Conservation (phyloP, 2,113 vertebrate genomes). For the Tragelaphus buxtoni region DNA sequence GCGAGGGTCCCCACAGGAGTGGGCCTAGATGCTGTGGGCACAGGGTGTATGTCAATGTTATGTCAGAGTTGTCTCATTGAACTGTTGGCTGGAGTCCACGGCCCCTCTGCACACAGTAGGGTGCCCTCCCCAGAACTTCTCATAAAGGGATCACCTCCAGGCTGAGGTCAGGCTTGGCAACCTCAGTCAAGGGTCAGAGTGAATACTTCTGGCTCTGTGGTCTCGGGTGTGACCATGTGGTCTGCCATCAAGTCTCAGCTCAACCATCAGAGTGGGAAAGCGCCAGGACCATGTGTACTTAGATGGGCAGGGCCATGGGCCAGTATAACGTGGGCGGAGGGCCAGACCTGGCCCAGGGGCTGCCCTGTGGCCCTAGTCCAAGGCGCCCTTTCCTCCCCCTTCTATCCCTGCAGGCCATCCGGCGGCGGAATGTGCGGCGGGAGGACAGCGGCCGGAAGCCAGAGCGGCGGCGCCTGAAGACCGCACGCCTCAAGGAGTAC, state of each 20-base stretch:
- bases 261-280: not conserved
- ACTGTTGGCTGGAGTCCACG: rapidly evolving
- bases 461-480: conserved; percentile 93
- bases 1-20: not conserved
- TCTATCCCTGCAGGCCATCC: conserved; percentile 87
- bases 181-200: not conserved
- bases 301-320: rapidly evolving
- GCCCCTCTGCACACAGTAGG: not conserved
- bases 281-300: not conserved
- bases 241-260: not conserved
- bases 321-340: not conserved
- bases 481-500: conserved; percentile 97
- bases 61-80: rapidly evolving
- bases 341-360: rapidly evolving
- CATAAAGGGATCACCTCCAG: not conserved
- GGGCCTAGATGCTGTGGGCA: not conserved
- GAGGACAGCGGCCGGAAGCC: conserved; percentile 91
- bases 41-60: rapidly evolving
- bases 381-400: rapidly evolving
- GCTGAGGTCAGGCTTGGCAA: not conserved
- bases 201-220: not conserved
- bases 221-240: not conserved
- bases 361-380: rapidly evolving
- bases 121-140: not conserved
- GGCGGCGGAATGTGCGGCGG: conserved; percentile 91